Base-by-base conservation (phyloP, 1,140 invertebrate species). In the Mylabris phalerata region DNA sequence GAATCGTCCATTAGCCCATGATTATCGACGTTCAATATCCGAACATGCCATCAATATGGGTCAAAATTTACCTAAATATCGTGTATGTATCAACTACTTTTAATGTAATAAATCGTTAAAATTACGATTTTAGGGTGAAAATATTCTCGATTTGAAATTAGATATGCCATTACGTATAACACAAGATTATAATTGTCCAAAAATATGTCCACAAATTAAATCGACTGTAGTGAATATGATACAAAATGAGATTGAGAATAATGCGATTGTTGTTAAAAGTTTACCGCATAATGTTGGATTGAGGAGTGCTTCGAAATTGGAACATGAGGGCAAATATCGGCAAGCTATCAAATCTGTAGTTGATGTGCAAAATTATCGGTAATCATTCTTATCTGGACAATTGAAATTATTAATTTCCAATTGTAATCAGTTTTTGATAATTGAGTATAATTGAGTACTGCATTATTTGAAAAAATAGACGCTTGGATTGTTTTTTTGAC, bases 61-160 rank as follows among this genome's bases (percentile, higher is more conserved):
- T 1, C 60, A 64, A 44, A 61, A 44, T 11, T 41, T 60, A 19
- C 57, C 66, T 0, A 67, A 67, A 60, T 69, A 67, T 56, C 59
- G 70, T n/a, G 70, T 71, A 62, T 61, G 55, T 59, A 48, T 11
- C 3, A 1, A 54, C 24, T 24, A 3, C n/a, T 10, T 19, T 19
- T 19, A 19, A 19, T 19, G 1, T 19, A 19, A 19, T 1, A 19
- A 49, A 49, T 49, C n/a, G 24, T 49, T 42, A 32, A 46, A 56
- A 41, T 19, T 51, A n/a, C 5, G 68, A 45, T 84, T 81, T 52
- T 79, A 88, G 74, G 84, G 84, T 50, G 91, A 95, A 72, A 93
- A 94, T 73, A 87, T 95, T 52, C 75, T 95, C 48, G 82, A 86
- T 67, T 78, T 95, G 44, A 87, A 92, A 65, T 75, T 95, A 55